phyloP scores from a whole-genome alignment of 1,140 invertebrate genomes.

The Sminthurinus signatus region DNA sequence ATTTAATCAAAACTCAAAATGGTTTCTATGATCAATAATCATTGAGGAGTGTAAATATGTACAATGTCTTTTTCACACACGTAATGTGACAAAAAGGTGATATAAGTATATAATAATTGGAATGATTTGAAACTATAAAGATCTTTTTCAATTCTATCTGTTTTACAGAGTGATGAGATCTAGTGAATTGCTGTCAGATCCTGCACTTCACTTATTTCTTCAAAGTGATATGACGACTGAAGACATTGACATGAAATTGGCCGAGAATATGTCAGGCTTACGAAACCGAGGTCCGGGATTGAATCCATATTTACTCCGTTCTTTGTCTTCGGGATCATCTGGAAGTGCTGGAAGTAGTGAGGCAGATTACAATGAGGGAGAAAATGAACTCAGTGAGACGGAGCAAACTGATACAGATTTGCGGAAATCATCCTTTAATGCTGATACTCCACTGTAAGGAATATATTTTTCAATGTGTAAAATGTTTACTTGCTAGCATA shows the following conservation, averaged over 20 bases:
- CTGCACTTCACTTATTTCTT: slow-evolving; percentile 38
- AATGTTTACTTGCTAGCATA: no score
- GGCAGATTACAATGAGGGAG: background rate
- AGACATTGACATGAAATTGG: slow-evolving; percentile 29
- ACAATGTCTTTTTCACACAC: background rate
- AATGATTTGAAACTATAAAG: no score
- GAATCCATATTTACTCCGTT: background rate
- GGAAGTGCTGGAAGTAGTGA: slow-evolving; percentile 4
- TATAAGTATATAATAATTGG: no score
- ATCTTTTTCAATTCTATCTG: background rate
- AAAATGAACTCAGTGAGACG: background rate
- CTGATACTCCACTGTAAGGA: no score
- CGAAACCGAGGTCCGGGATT: background rate
- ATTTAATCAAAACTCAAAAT: no score
- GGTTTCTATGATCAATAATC: background rate
- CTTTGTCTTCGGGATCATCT: slow-evolving; percentile 6
- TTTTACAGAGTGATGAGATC: slow-evolving; percentile 35
- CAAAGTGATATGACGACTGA: slow-evolving; percentile 27
- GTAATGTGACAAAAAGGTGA: no score
- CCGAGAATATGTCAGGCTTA: slow-evolving; percentile 2
- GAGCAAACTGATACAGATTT: background rate
- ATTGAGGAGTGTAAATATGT: no score
- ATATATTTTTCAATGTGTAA: no score
- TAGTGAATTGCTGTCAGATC: slow-evolving; percentile 36
- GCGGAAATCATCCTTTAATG: background rate